Evolutionary conservation across 2,113 vertebrate genomes (phyloP).

Genomic region (Muntiacus reevesi): DNA sequence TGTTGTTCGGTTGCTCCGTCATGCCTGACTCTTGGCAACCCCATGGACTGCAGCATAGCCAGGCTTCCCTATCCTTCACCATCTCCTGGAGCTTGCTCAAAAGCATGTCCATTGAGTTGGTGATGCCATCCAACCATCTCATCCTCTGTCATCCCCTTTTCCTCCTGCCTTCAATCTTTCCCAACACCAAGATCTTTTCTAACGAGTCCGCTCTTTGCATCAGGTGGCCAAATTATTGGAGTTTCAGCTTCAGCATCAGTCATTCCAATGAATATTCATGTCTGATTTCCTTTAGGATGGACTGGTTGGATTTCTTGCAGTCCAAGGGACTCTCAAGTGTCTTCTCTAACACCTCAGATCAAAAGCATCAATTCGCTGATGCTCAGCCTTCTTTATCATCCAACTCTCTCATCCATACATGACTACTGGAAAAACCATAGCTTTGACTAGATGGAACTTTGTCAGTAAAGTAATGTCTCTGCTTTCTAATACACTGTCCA

Average conservation of each 20-base stretch:
- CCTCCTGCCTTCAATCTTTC: background rate
- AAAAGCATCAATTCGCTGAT: background rate
- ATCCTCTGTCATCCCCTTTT: background rate
- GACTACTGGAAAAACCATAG: background rate
- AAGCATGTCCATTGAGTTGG: background rate
- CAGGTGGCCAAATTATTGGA: background rate
- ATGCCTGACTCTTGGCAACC: background rate
- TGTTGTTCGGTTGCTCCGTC: background rate
- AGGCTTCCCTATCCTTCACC: background rate
- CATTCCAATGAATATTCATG: background rate
- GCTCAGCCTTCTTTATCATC: background rate
- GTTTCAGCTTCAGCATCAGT: background rate
- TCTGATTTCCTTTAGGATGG: background rate
- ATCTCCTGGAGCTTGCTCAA: background rate
- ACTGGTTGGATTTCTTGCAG: background rate
- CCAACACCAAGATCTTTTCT: background rate
- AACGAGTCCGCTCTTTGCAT: accelerated
- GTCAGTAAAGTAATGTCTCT: background rate
- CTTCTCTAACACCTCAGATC: background rate
- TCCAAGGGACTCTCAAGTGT: background rate
- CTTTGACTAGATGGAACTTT: background rate
- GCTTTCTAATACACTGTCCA: background rate
- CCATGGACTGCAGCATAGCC: background rate
- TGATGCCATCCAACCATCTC: background rate
- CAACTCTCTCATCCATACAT: background rate